Evolutionary conservation across 2,888 invertebrate genomes (phyloP), one percentile per base, ranked within the genome.

Genomic region (Aproaerema taeniolella): DNA sequence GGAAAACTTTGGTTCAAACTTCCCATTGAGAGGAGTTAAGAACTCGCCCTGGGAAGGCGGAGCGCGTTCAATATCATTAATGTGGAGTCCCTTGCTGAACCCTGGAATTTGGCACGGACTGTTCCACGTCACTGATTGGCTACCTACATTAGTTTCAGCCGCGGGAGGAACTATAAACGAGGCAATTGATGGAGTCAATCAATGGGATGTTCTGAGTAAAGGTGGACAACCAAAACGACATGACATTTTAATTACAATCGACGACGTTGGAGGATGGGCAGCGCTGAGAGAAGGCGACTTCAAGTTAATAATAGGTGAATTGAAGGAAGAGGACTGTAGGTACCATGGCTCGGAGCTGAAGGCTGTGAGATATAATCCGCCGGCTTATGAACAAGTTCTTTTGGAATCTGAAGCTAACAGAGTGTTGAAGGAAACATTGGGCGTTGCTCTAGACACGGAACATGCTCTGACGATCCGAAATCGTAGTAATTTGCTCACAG

Each of bases 21-120:
- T 89, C 77, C 93, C 93, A 11, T 73, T 93, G 1, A 86, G 91
- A 53, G 93, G 93, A 15, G 91, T 92, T 62, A 96, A 96, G 75
- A 88, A 90, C 53, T 90, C 92, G 0, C 80, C 93, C 0, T 95
- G 92, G 89, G 95, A 96, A 72, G 96, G 96, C 2, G 95, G 91
- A 0, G 83, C 94, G 0, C 87, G 94, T 17, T 91, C 91, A 0
- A 88, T 89, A 0, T 92, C 91, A 0, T 88, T 92, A 13, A 67
- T 95, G 29, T 95, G 92, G 90, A 61, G 69, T 33, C 46, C 58
- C 31, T 38, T 49, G 15, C 32, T 72, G 31, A 90, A 91, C 56
- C 88, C 92, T 0, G 83, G 88, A 50, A 79, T 91, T 2, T 58
- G 44, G 43, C 46, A 55, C 9, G 63, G 63, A 2, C 73, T 94